Evolutionary conservation across 1,140 invertebrate genomes (phyloP).

Genomic region (Mercenaria mercenaria): DNA sequence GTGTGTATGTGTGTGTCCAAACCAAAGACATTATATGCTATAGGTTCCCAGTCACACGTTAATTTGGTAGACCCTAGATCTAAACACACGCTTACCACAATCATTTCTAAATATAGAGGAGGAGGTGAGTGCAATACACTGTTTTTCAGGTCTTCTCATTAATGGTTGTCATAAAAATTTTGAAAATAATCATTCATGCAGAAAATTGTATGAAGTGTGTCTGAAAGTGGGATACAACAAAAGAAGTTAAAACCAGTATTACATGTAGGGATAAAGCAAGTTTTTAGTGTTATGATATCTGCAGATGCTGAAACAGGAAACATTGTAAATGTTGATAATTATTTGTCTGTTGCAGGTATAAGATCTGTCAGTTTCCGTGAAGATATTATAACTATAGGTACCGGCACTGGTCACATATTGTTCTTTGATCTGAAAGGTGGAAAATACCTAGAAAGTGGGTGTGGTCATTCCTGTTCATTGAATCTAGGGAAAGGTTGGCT

Average conservation of each 20-base stretch:
- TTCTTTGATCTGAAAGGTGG: slow-evolving; percentile 97
- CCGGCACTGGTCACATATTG: slow-evolving; percentile 95
- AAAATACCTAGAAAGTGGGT: slow-evolving; percentile 94
- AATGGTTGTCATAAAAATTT: too few relatives aligned
- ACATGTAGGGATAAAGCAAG: too few relatives aligned
- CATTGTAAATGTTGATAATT: too few relatives aligned
- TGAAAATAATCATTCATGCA: too few relatives aligned
- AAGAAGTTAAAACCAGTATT: too few relatives aligned
- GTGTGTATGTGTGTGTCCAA: slow-evolving; percentile 96
- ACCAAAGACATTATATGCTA: slow-evolving; percentile 93
- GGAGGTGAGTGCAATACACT: slow-evolving; percentile 74
- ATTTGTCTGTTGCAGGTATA: slow-evolving; percentile 89
- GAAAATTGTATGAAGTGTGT: too few relatives aligned
- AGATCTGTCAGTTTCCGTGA: slow-evolving; percentile 96
- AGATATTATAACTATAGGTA: slow-evolving; percentile 96
- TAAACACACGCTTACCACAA: slow-evolving; percentile 90
- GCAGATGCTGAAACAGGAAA: too few relatives aligned
- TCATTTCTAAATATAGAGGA: slow-evolving; percentile 84
- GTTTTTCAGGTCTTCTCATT: too few relatives aligned
- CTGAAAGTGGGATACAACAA: too few relatives aligned
- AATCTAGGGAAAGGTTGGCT: slow-evolving; percentile 96
- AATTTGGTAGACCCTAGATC: slow-evolving; percentile 94
- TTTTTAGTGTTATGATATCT: too few relatives aligned
- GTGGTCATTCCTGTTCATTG: slow-evolving; percentile 91
- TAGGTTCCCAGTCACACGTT: slow-evolving; percentile 97